These are phyloP conservation scores for Bradypodion ventrale DNA, from an alignment of 2,797 vertebrate species.

Conservation along the genomic window DNA sequence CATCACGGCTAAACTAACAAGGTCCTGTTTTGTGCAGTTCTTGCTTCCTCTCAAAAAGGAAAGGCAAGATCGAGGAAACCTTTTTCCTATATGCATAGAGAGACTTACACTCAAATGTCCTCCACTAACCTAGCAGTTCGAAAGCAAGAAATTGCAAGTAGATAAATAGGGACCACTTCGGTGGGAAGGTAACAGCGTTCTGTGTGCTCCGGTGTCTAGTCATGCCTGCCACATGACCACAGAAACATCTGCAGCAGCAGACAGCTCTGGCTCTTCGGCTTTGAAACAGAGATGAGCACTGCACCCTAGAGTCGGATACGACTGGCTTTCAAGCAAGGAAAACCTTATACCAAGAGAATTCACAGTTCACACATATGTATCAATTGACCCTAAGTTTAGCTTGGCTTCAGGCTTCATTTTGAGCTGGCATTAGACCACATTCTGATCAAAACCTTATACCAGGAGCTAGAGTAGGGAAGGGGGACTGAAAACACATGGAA, in stretches of 20 bases:
- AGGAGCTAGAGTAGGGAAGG: not conserved
- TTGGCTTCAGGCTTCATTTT: not conserved
- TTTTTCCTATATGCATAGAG: not conserved
- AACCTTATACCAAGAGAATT: no score
- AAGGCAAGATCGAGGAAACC: not conserved
- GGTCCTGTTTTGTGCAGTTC: not conserved
- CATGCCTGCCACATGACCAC: no score
- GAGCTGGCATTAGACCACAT: not conserved
- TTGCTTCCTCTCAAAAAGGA: not conserved
- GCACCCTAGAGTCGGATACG: no score
- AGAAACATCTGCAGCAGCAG: no score
- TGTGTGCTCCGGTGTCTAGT: no score
- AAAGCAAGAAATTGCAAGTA: no score
- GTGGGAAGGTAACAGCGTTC: no score
- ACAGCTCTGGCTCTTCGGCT: not conserved
- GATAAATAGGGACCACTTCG: no score
- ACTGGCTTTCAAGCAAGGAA: no score
- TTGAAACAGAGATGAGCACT: no score
- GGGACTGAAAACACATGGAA: not conserved
- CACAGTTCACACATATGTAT: not conserved
- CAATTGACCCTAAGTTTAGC: not conserved
- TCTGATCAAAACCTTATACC: not conserved
- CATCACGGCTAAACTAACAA: not conserved
- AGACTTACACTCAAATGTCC: not conserved
- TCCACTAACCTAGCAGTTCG: no score